phyloP scores from a whole-genome alignment of 2,113 vertebrate genomes.

The Melanotaenia duboulayi region DNA sequence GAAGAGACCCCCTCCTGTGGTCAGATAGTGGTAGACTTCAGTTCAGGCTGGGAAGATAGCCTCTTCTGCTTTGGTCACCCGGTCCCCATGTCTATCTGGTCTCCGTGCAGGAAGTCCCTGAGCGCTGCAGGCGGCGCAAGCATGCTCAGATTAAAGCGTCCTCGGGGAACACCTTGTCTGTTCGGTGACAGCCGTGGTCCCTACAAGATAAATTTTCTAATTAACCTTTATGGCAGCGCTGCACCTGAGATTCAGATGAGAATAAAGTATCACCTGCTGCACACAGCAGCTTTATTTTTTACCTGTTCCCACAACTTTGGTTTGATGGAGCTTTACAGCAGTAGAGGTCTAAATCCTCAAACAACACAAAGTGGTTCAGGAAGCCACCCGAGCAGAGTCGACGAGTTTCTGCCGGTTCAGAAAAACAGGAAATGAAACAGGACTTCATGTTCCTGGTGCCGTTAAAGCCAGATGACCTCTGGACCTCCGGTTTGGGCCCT shows the following conservation, averaged over 20 bases:
- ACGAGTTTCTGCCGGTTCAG: too few relatives aligned
- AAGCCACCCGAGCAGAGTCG: too few relatives aligned
- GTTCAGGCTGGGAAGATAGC: constrained; percentile 56
- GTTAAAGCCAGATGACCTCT: too few relatives aligned
- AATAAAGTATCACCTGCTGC: constrained; percentile 50
- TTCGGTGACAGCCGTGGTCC: constrained; percentile 81
- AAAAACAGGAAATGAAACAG: too few relatives aligned
- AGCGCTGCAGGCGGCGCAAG: constrained; percentile 67
- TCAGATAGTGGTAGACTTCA: constrained; percentile 7
- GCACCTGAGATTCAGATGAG: constrained; percentile 70
- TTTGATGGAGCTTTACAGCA: background rate
- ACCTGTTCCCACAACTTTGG: background rate
- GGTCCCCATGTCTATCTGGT: constrained; percentile 48
- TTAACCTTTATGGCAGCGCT: constrained; percentile 89
- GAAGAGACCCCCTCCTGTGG: constrained; percentile 6
- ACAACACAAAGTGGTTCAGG: too few relatives aligned
- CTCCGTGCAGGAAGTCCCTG: constrained; percentile 32
- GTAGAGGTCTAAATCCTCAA: too few relatives aligned
- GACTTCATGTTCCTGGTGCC: too few relatives aligned
- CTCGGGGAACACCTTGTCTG: constrained; percentile 81
- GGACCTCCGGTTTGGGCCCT: too few relatives aligned
- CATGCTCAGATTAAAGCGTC: constrained; percentile 86
- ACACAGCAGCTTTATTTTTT: constrained; percentile 16
- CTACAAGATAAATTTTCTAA: constrained; percentile 95
- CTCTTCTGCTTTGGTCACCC: constrained; percentile 36